These are phyloP conservation scores for Acronicta psi DNA, from an alignment of 2,888 invertebrate species.

Conservation along the genomic window DNA sequence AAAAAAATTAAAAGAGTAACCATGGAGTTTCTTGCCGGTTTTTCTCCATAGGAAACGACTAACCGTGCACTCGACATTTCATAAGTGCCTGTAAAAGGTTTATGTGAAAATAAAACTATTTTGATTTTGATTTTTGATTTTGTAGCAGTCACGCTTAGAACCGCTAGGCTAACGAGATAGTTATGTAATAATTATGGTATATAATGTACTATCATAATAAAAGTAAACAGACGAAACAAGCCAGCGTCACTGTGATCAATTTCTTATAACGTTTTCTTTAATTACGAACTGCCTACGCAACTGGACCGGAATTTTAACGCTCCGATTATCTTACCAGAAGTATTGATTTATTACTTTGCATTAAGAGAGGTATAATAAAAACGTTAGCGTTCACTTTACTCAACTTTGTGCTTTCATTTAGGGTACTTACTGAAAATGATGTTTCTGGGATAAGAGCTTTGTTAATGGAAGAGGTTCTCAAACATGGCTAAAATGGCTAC, in stretches of 20 bases:
- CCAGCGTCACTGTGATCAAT: slow-evolving; percentile 58
- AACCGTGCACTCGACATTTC: too few species aligned
- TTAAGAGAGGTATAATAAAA: slow-evolving; percentile 59
- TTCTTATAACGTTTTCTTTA: slow-evolving; percentile 59
- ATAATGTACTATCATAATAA: slow-evolving; percentile 29
- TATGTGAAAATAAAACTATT: too few species aligned
- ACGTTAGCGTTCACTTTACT: slow-evolving; percentile 42
- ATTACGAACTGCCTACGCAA: slow-evolving; percentile 63
- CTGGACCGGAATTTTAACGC: slow-evolving; percentile 58
- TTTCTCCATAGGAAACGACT: too few species aligned
- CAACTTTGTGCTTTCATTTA: slow-evolving; percentile 38
- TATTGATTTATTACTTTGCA: slow-evolving; percentile 62
- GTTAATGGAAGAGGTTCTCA: too few species aligned
- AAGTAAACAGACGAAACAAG: slow-evolving; percentile 49
- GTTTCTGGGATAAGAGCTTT: background rate
- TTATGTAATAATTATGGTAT: too few species aligned
- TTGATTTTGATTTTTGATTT: too few species aligned
- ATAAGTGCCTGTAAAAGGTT: too few species aligned
- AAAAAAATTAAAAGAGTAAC: too few species aligned
- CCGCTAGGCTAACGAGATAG: too few species aligned
- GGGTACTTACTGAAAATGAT: slow-evolving; percentile 26
- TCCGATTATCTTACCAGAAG: slow-evolving; percentile 58
- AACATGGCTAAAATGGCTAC: too few species aligned
- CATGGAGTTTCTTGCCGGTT: too few species aligned
- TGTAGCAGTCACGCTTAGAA: too few species aligned